phyloP scores from a whole-genome alignment of 2,888 invertebrate genomes.

The Metalampra italica region DNA sequence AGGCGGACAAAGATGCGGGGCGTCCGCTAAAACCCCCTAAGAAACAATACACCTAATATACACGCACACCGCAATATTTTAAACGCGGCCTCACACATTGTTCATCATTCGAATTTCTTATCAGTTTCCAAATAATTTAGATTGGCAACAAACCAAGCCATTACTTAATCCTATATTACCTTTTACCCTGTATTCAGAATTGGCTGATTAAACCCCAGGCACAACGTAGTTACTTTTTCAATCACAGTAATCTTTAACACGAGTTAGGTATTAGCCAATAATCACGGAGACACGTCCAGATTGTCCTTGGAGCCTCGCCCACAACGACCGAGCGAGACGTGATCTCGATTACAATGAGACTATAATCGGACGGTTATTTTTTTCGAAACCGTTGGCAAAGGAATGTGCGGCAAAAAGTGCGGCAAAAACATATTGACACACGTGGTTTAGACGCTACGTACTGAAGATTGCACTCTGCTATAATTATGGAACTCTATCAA shows the following conservation, averaged over 20 bases:
- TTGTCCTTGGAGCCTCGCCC: slow-evolving; percentile 27
- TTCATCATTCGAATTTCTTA: no score
- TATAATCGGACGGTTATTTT: slow-evolving; percentile 31
- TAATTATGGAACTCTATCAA: slow-evolving; percentile 1
- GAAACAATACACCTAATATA: no score
- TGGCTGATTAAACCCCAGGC: no score
- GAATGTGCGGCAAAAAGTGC: slow-evolving; percentile 46
- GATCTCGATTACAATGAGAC: slow-evolving; percentile 41
- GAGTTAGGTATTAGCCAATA: not conserved
- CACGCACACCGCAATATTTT: no score
- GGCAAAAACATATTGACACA: slow-evolving; percentile 36
- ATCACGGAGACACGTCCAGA: slow-evolving; percentile 5
- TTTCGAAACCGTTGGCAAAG: slow-evolving; percentile 32
- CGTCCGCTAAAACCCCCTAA: no score
- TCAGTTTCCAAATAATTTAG: no score
- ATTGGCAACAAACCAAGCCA: no score
- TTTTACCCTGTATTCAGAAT: no score
- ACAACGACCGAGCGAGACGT: slow-evolving; percentile 22
- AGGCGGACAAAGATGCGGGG: no score
- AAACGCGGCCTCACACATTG: no score
- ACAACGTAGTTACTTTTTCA: no score
- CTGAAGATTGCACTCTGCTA: slow-evolving; percentile 2
- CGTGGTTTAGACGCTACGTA: slow-evolving; percentile 36
- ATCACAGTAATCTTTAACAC: not conserved
- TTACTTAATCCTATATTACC: no score